These are phyloP conservation scores for Dermolepida albohirtum DNA, from an alignment of 2,888 invertebrate genomes.

Conservation along the genomic window DNA sequence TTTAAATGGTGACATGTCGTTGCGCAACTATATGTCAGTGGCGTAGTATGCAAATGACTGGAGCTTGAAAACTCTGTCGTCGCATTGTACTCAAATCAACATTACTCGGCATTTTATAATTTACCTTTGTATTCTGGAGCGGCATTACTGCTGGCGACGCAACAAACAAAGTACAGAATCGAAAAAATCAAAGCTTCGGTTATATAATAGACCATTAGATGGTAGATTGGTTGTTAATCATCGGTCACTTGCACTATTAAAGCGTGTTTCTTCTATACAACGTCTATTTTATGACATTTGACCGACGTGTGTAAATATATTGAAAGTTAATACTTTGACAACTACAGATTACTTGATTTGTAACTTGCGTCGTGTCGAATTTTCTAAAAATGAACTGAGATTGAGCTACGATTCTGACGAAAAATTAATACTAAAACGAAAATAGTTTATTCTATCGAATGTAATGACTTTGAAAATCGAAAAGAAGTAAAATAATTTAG, in stretches of 20 bases:
- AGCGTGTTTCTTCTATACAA: constrained; percentile 18
- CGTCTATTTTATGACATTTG: constrained; percentile 43
- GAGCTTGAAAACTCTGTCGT: constrained; percentile 44
- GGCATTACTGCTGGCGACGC: constrained; percentile 43
- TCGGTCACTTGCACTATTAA: constrained; percentile 39
- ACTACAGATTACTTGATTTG: constrained; percentile 42
- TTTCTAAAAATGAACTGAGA: neutral
- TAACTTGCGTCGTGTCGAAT: constrained; percentile 2
- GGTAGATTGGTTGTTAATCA: constrained; percentile 43
- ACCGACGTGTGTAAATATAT: constrained; percentile 32
- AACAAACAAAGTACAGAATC: constrained; percentile 50
- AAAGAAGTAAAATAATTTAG: no score
- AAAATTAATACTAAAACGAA: no score
- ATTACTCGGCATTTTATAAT: constrained; percentile 52
- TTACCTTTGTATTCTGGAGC: constrained; percentile 51
- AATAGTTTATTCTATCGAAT: no score
- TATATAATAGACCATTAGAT: constrained; percentile 53
- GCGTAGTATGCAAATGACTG: constrained; percentile 42
- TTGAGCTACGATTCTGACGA: no score
- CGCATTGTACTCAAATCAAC: constrained; percentile 45
- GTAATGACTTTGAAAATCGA: no score
- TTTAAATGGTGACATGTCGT: constrained; percentile 27
- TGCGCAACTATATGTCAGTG: constrained; percentile 26
- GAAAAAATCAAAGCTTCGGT: constrained; percentile 52
- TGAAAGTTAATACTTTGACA: constrained; percentile 39